phyloP scores from a whole-genome alignment of 2,888 invertebrate genomes.

The Ochropleura leucogaster region DNA sequence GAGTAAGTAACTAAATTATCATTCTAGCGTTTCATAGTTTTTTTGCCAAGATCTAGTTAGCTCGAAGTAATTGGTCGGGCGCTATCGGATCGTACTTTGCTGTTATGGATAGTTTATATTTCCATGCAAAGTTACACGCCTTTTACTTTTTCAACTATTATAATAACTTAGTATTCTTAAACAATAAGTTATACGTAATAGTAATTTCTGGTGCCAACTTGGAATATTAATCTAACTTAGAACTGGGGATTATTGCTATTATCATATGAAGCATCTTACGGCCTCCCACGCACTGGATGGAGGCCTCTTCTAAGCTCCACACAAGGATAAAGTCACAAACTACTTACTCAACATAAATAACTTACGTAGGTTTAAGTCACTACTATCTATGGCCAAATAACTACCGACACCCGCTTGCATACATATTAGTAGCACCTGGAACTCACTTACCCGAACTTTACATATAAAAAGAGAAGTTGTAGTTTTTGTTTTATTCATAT shows the following conservation, averaged over 20 bases:
- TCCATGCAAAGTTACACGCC: conserved; percentile 9
- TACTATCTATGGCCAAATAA: conserved; percentile 35
- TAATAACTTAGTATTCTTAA: neutral
- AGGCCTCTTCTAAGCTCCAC: conserved; percentile 36
- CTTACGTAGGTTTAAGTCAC: conserved; percentile 23
- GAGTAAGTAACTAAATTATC: neutral
- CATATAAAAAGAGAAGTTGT: conserved; percentile 55
- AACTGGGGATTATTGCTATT: conserved; percentile 41
- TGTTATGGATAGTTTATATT: conserved; percentile 25
- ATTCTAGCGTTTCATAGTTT: neutral
- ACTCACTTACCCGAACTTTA: conserved; percentile 51
- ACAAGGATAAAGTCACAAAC: conserved; percentile 43
- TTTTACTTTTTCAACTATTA: conserved; percentile 13
- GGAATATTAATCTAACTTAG: conserved; percentile 33
- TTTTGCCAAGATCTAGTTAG: conserved; percentile 31
- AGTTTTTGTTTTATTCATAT: conserved; percentile 62
- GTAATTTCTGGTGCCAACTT: conserved; percentile 17
- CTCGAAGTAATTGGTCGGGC: conserved; percentile 22
- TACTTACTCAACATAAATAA: conserved; percentile 38
- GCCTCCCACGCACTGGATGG: conserved; percentile 15
- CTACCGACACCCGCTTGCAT: conserved; percentile 43
- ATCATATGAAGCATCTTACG: conserved; percentile 45
- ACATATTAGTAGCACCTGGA: conserved; percentile 55
- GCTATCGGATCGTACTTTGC: conserved; percentile 10
- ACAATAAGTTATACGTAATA: neutral